A percentile compares a stretch with the other conserved stretches of the same genome.
These are phyloP conservation scores for Aporrectodea caliginosa DNA, from an alignment of 1,140 invertebrate genomes.

Conservation along the genomic window DNA sequence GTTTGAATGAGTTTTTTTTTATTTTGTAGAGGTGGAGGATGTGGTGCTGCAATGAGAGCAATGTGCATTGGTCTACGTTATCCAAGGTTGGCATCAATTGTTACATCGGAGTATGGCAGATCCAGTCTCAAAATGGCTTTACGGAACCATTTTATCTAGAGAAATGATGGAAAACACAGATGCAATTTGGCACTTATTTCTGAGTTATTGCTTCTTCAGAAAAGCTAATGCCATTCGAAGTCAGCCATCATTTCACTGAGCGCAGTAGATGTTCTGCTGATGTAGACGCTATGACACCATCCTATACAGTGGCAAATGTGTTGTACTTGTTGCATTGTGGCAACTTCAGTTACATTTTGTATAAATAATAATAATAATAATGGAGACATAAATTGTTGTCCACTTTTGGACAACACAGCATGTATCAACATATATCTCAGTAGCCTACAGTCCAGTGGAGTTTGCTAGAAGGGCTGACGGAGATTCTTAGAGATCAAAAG, in stretches of 20 bases:
- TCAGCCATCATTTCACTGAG: not conserved
- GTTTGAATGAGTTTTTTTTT: no score
- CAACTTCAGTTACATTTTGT: not conserved
- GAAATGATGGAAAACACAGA: not conserved
- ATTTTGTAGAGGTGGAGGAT: slow-evolving; percentile 45
- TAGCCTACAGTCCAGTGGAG: no score
- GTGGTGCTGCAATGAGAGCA: slow-evolving; percentile 54
- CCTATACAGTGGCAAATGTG: not conserved
- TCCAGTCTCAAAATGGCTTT: not conserved
- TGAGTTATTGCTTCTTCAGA: not conserved
- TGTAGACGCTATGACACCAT: not conserved
- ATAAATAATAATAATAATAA: not conserved
- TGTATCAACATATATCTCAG: no score
- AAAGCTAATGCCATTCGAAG: not conserved
- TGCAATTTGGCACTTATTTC: not conserved
- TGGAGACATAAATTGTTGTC: not conserved
- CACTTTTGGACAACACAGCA: no score
- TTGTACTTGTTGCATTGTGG: not conserved
- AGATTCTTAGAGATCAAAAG: no score
- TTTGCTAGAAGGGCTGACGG: no score
- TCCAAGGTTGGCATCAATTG: slow-evolving; percentile 36
- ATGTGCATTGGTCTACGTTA: slow-evolving; percentile 54
- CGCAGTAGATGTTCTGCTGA: no score
- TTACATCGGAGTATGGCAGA: not conserved
- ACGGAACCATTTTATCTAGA: not conserved